Evolutionary conservation across 2,888 invertebrate species (phyloP), one percentile per base, ranked within the genome.

Genomic region (Idaea aversata): DNA sequence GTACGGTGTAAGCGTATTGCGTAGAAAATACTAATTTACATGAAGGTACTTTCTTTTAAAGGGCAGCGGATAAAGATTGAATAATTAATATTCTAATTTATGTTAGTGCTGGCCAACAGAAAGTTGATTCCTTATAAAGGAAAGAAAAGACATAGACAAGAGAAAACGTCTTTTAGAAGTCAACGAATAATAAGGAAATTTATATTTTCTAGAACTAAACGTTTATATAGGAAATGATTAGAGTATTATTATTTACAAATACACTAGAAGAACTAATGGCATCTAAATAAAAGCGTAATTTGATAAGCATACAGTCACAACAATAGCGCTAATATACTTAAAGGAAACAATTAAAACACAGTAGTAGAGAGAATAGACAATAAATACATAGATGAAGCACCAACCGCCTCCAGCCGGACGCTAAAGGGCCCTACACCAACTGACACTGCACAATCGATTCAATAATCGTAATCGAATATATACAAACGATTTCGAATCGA

Each of bases 381-480:
- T 81, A 86, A 78, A 90, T 88, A 89, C 79, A 89, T 84, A 88
- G 86, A 90, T 91, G 92, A 92, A 92, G 93, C 93, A 92, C 92
- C 92, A 92, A 92, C 93, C 90, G 88, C 86, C 88, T 83, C 82
- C 81, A 85, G 72, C 87, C 85, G 78, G 84, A 81, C 82, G 80
- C 82, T 81, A 84, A 78, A 81, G 80, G 80, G 76, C 75, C 88
- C 86, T 89, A 88, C 88, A 89, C 89, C 88, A 85, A 85, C 83
- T 78, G 81, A 82, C 80, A 78, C 79, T 67, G 67, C 72, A 73
- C 74, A 75, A 77, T 75, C 73, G 67, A 75, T 65, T 66, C 65
- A 70, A 58, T 47, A 65, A 70, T 64, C 65, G 62, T 63, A 47
- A 72, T 70, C 61, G 67, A 63, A 68, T 70, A 76, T 71, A 63